Conservation (phyloP, 1,140 invertebrate species). For the Lasioglossum albipes region DNA sequence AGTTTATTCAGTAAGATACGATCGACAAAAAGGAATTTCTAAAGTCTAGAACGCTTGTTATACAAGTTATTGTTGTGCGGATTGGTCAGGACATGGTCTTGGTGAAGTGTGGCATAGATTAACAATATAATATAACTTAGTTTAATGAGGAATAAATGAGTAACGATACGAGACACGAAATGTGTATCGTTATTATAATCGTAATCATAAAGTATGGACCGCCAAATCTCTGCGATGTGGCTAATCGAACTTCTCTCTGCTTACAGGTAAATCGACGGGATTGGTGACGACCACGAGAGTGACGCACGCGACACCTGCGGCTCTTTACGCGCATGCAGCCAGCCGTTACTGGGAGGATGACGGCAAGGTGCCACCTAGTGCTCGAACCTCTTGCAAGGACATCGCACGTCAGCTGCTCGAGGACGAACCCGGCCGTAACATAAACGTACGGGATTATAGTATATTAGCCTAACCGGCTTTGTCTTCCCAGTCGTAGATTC, state of each 20-base stretch:
- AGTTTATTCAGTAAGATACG: no score
- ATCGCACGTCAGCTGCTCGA: constrained; percentile 88
- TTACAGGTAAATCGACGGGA: constrained; percentile 82
- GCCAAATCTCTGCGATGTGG: neutral
- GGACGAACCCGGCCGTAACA: constrained; percentile 85
- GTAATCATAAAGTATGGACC: no score
- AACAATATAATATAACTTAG: no score
- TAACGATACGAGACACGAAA: no score
- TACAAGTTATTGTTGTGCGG: no score
- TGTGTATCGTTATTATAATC: no score
- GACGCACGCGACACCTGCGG: constrained; percentile 90
- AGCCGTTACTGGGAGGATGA: constrained; percentile 91
- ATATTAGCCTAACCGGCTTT: neutral
- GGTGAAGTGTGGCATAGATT: no score
- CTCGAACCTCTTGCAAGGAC: constrained; percentile 83
- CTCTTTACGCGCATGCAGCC: constrained; percentile 89
- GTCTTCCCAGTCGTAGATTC: neutral
- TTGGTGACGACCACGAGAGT: constrained; percentile 89
- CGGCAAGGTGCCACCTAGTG: constrained; percentile 82
- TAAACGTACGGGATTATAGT: constrained; percentile 81
- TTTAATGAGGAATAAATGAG: no score
- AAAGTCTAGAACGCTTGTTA: no score
- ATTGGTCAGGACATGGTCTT: no score
- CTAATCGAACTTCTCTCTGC: constrained; percentile 40
- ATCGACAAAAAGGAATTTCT: no score